Evolutionary conservation across 1,140 invertebrate species (phyloP).

Genomic region (Philotrypesis tridentata): DNA sequence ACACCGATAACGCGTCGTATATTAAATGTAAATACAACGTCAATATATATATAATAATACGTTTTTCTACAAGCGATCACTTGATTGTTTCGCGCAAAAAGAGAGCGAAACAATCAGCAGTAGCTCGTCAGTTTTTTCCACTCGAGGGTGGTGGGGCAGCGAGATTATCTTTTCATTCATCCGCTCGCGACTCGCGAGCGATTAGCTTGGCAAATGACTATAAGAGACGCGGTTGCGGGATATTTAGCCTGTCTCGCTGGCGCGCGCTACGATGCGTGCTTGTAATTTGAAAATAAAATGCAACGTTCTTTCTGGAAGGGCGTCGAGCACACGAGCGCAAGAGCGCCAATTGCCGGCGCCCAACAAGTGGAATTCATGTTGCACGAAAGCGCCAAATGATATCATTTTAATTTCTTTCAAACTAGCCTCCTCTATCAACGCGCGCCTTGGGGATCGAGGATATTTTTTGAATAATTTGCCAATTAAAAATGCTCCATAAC

Average conservation of each 20-base stretch:
- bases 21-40: no score
- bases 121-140: not conserved
- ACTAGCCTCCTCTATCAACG: not conserved
- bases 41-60: not conserved
- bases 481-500: not conserved
- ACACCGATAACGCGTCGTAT: no score
- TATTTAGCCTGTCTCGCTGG: constrained; percentile 26
- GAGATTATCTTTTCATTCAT: constrained; percentile 40
- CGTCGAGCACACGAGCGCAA: not conserved
- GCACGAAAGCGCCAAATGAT: not conserved
- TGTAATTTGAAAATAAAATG: constrained; percentile 39
- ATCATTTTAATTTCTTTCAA: not conserved
- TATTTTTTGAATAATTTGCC: not conserved
- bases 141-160: not conserved
- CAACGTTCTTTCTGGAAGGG: not conserved
- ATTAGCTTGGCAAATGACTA: constrained; percentile 15
- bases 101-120: no score
- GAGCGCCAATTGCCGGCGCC: not conserved
- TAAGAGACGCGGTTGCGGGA: constrained; percentile 9
- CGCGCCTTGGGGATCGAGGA: no score
- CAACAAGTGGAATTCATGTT: not conserved
- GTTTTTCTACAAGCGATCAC: not conserved
- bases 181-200: constrained; percentile 28
- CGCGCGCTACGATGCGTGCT: constrained; percentile 8
- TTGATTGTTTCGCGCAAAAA: not conserved